Percentiles rank a stretch among this genome's conserved stretches.
These are phyloP conservation scores for Cheilosia grossa DNA, from an alignment of 2,888 invertebrate genomes.

Conservation along the genomic window DNA sequence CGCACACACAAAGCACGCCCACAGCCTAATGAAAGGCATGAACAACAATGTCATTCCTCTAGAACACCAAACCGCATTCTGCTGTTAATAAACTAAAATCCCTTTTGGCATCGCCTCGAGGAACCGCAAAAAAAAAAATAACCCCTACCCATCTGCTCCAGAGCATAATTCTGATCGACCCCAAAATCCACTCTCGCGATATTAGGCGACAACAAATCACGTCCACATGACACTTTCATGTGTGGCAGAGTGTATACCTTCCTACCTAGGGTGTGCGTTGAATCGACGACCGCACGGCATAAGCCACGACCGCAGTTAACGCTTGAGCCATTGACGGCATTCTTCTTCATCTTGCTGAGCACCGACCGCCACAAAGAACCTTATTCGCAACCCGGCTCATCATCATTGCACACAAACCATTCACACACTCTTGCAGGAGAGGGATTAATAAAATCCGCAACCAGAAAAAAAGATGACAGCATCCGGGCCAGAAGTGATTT, in stretches of 20 bases:
- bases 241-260: constrained; percentile 5
- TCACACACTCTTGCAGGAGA: constrained; percentile 7
- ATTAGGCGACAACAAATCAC: constrained; percentile 73
- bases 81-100: constrained; percentile 58
- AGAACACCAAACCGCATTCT: constrained; percentile 52
- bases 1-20: constrained; percentile 2
- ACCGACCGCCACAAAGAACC: constrained; percentile 29
- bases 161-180: constrained; percentile 40
- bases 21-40: constrained; percentile 45
- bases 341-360: constrained; percentile 49
- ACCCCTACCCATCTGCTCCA: constrained; percentile 14
- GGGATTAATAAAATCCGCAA: constrained; percentile 69
- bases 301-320: constrained; percentile 69
- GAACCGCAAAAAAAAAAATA: constrained; percentile 43
- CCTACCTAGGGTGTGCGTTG: constrained; percentile 42
- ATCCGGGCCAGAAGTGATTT: constrained; percentile 73
- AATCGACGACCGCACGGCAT: constrained; percentile 64
- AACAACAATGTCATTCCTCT: constrained; percentile 46
- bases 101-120: constrained; percentile 33
- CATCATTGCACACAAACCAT: not conserved
- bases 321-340: constrained; percentile 36
- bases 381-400: constrained; percentile 45
- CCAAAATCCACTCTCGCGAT: constrained; percentile 50
- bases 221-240: constrained; percentile 63
- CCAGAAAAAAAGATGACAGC: constrained; percentile 69